Conservation (phyloP, 2,888 invertebrate genomes). For the Tachina grossa region DNA sequence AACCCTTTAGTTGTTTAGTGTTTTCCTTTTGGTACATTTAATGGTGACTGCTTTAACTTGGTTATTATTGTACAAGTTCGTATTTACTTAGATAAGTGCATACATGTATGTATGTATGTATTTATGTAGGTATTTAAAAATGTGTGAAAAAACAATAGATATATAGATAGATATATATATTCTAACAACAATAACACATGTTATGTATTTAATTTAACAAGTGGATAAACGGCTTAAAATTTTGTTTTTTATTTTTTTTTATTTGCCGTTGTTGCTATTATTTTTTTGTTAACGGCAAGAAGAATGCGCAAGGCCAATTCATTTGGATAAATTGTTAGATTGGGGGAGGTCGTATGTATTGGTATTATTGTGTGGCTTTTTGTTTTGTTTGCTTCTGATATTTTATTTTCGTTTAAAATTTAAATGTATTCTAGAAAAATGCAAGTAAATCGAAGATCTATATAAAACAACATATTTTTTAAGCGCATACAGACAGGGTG, state of each 20-base stretch:
- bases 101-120: background rate
- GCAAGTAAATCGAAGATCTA: background rate
- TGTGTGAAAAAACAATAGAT: constrained; percentile 7
- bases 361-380: background rate
- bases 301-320: constrained; percentile 51
- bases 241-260: background rate
- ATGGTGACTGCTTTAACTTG: background rate
- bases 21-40: background rate
- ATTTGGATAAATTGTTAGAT: constrained; percentile 22
- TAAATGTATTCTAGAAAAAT: constrained; percentile 1
- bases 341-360: background rate
- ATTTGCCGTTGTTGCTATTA: background rate
- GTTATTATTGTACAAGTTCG: background rate
- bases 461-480: background rate
- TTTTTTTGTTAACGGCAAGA: constrained; percentile 21
- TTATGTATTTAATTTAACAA: constrained; percentile 61
- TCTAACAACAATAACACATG: constrained; percentile 11
- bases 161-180: too few relatives aligned
- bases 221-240: constrained; percentile 45
- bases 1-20: too few relatives aligned
- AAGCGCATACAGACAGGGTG: background rate
- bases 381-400: background rate
- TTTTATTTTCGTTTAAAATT: background rate
- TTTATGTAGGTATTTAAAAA: background rate
- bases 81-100: background rate